A percentile compares a stretch with the other conserved stretches of the same genome.
These are phyloP conservation scores for Matsumurasca onukii DNA, from an alignment of 1,140 invertebrate species.

Conservation along the genomic window DNA sequence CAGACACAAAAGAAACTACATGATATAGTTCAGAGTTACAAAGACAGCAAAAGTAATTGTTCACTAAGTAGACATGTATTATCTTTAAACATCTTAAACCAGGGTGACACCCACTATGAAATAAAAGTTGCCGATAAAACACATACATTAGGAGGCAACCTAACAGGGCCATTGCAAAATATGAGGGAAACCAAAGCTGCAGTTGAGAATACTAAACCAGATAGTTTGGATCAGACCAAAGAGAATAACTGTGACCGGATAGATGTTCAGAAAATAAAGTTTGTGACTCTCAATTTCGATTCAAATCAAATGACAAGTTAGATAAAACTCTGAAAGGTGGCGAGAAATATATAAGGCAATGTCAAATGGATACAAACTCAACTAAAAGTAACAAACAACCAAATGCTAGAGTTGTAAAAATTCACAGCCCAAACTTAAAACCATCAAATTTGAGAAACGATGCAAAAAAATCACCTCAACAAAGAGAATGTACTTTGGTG, in stretches of 20 bases:
- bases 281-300: neutral
- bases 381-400: neutral
- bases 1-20: neutral
- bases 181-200: neutral
- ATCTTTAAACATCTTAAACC: neutral
- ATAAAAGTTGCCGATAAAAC: neutral
- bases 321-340: neutral
- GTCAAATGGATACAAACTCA: neutral
- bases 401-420: neutral
- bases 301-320: neutral
- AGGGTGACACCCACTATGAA: neutral
- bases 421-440: neutral
- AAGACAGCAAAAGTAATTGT: neutral
- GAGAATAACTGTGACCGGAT: neutral
- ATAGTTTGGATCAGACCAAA: neutral
- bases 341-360: neutral
- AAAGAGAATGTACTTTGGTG: constrained; percentile 7
- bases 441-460: neutral
- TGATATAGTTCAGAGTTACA: neutral
- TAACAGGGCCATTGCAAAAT: too few species aligned
- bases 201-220: neutral
- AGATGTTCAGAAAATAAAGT: neutral
- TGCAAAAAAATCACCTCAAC: neutral
- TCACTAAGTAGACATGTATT: neutral
- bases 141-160: too few species aligned